Conservation (phyloP, 2,113 vertebrate species). For the Craseonycteris thonglongyai region DNA sequence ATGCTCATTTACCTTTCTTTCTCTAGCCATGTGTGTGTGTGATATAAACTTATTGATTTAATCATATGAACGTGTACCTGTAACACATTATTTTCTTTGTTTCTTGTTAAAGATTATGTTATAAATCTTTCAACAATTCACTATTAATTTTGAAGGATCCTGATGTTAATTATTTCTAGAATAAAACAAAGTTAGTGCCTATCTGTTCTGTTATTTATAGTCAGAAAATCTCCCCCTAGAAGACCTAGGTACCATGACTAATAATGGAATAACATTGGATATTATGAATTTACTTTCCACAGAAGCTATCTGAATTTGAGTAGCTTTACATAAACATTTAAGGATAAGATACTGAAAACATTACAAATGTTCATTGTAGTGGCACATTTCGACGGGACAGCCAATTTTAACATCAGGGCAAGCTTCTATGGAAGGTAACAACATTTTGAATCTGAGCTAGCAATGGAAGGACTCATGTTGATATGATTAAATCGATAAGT, state of each 20-base stretch:
- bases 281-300: neutral
- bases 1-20: neutral
- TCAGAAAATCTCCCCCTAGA: neutral
- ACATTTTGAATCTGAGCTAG: neutral
- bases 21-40: neutral
- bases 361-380: neutral
- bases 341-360: neutral
- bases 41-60: neutral
- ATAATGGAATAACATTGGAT: neutral
- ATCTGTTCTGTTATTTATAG: neutral
- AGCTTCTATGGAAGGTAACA: neutral
- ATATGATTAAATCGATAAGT: neutral
- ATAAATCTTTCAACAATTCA: neutral
- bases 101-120: neutral
- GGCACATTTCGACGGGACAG: neutral
- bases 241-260: neutral
- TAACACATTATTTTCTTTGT: neutral
- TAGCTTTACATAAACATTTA: neutral
- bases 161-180: neutral
- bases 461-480: neutral
- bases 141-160: neutral
- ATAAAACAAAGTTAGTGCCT: neutral
- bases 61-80: neutral
- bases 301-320: neutral
- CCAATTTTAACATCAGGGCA: neutral